Evolutionary conservation across 2,113 vertebrate species (phyloP).

Genomic region (Donacobius atricapilla): DNA sequence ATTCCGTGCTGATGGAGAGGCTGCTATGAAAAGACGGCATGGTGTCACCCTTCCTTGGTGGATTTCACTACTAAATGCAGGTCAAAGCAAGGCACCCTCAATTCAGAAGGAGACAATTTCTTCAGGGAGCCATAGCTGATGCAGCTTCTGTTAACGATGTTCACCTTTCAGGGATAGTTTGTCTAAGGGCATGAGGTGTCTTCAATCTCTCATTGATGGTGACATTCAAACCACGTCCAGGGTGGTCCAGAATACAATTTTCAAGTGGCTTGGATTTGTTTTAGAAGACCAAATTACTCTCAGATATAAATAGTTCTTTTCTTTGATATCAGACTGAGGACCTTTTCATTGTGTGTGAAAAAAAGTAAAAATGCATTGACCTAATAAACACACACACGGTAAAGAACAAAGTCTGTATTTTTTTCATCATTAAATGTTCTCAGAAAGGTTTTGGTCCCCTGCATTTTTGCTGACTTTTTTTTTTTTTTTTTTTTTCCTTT

Average conservation of each 20-base stretch:
- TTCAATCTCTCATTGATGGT: not conserved
- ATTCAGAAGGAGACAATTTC: not conserved
- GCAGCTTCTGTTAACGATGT: not conserved
- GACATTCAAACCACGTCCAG: not conserved
- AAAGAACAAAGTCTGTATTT: not conserved
- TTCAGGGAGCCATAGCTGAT: not conserved
- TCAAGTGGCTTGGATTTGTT: not conserved
- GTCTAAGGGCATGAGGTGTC: not conserved
- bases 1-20: not conserved
- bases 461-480: fast-evolving
- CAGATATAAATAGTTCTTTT: not conserved
- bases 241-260: not conserved
- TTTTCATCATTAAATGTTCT: not conserved
- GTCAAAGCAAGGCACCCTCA: fast-evolving
- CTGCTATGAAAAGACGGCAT: not conserved
- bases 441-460: not conserved
- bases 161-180: not conserved
- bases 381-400: not conserved
- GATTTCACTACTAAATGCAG: not conserved
- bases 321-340: not conserved
- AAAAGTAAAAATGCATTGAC: not conserved
- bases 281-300: not conserved
- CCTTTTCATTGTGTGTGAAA: not conserved
- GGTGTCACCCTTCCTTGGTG: not conserved
- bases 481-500: not conserved